Evolutionary conservation across 2,797 vertebrate genomes (phyloP), one percentile per base, ranked within the genome.

Genomic region (Pelochelys cantorii): DNA sequence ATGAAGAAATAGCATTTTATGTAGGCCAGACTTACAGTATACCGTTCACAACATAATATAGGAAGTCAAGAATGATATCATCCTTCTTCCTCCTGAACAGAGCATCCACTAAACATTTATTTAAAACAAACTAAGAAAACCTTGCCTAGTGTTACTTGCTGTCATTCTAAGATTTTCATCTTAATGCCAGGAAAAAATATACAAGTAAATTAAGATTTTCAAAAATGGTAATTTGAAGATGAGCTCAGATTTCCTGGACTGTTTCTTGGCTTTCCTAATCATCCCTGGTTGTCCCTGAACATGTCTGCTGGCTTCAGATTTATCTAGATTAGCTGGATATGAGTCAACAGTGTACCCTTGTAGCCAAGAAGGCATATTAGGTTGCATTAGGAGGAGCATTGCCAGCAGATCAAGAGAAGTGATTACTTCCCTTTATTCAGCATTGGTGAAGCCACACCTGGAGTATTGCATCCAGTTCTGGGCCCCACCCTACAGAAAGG

Each of bases 161-260:
- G n/a, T 37, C 20, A 71, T 23, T 37, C 68, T 9, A 34, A 71
- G n/a, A 37, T 37, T 17, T 71, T 37, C 10, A 71, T 71, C 68
- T 71, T 34, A 65, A 17, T n/a, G 5, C 22, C 22, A 25, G 11
- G 68, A 71, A 80, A 37, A 34, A 80, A 57, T 25, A 34, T 56
- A 48, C 42, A 48, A 48, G 42, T 48, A 59, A 0, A 0, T 5
- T 42, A 65, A 82, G 27, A 87, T 3, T 0, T 0, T 0, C 2
- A 4, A 6, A 2, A n/a, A 10, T 9, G 6, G 48, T 12, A 80
- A 11, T 79, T 79, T 62, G 37, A 55, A 2, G 42, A 1, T 11
- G 15, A 55, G 0, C 23, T 10, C 82, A 81, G 17, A 62, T 12
- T n/a, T 48, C 6, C 25, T 42, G 2, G 79, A n/a, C 5, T 65